Base-by-base conservation (phyloP, 2,797 vertebrate species). In the Tamandua tetradactyla region DNA sequence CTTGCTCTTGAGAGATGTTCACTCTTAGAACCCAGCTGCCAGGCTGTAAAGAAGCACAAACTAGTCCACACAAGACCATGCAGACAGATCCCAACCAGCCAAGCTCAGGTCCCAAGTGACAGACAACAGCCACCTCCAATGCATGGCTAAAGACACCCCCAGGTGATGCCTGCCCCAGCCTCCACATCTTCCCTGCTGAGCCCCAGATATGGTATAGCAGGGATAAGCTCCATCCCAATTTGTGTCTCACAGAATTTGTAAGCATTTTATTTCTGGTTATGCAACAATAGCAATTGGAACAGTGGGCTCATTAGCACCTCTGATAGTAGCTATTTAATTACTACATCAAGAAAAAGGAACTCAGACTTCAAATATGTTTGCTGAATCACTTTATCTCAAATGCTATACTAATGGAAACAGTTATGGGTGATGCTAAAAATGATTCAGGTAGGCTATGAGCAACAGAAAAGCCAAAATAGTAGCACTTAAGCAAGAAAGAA, bases 351-450 rank as follows among this genome's bases (percentile, higher is more conserved):
- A 40, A 81, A 80, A 75, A 35, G 22, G 52, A 55, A 55, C n/a
- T 7, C 64, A 66, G n/a, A 35, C n/a, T 37, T 32, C 52, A 84
- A 78, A 69, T 9, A 7, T 12, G 59, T 20, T 71, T 78, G 80
- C 59, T 85, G 57, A 80, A 80, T 62, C 62, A 75, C 20, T 68
- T 30, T 14, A 79, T 69, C 87, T 93, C 52, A 83, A 89, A 83
- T n/a, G 74, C 35, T 61, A 14, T 8, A 86, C 57, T 71, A 80
- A 83, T 27, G 17, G 42, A 78, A 87, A 83, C 49, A 80, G 82
- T 25, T 61, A 40, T 0, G 1, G 25, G 17, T 83, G 32, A 49
- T 42, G 49, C 59, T 49, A 44, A 49, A 86, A 87, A n/a, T n/a
- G 81, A 74, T 72, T 91, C 55, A 88, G 66, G 37, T 44, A 64